These are phyloP conservation scores for Spilosoma lubricipeda DNA, from an alignment of 2,888 invertebrate genomes.

Conservation along the genomic window DNA sequence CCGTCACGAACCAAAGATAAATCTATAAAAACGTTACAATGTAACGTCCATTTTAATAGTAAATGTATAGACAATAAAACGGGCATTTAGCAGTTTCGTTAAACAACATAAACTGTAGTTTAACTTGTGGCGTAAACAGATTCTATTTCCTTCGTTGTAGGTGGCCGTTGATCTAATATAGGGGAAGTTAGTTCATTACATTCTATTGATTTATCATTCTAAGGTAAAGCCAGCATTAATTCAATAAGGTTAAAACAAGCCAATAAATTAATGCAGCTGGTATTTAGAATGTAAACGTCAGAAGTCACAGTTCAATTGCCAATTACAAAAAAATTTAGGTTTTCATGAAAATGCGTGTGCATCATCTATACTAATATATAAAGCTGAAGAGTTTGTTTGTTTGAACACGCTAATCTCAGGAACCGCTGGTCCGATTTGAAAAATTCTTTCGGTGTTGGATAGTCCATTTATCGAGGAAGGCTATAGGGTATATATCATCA, in stretches of 20 bases:
- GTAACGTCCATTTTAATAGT: slow-evolving; percentile 36
- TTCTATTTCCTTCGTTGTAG: slow-evolving; percentile 25
- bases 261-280: neutral
- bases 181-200: neutral
- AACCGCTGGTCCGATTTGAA: no score
- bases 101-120: slow-evolving; percentile 30
- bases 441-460: no score
- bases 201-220: slow-evolving; percentile 6
- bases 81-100: slow-evolving; percentile 32
- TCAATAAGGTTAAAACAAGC: neutral
- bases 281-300: neutral
- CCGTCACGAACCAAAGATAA: slow-evolving; percentile 38
- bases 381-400: no score
- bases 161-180: slow-evolving; percentile 23
- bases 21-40: slow-evolving; percentile 45
- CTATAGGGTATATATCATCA: no score
- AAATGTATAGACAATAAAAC: slow-evolving; percentile 46
- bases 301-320: neutral
- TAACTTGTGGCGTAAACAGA: slow-evolving; percentile 32
- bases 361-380: no score
- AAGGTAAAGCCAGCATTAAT: no score
- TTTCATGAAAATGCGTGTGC: neutral
- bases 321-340: neutral
- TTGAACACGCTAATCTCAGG: no score
- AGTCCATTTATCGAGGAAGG: no score